Conservation (phyloP, 2,888 invertebrate genomes). For the Caenorhabditis zanzibari region DNA sequence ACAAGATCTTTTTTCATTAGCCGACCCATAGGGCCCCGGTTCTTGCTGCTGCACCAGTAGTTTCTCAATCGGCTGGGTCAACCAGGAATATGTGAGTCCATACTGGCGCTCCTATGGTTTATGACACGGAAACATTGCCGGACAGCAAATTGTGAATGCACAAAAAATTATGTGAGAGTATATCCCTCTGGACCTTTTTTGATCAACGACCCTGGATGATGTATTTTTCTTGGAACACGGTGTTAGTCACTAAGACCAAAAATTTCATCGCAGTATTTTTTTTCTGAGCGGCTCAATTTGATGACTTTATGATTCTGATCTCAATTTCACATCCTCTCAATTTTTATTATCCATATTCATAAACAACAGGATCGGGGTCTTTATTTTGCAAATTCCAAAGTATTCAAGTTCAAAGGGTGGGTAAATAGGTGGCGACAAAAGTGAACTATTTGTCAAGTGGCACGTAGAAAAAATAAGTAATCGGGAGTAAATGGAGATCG, state of each 20-base stretch:
- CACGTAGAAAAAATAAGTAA: slow-evolving; percentile 24
- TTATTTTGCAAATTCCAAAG: slow-evolving; percentile 50
- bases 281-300: slow-evolving; percentile 6
- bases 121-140: slow-evolving; percentile 55
- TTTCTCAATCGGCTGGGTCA: slow-evolving; percentile 11
- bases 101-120: slow-evolving; percentile 33
- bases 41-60: slow-evolving; percentile 7
- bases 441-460: slow-evolving; percentile 58
- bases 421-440: slow-evolving; percentile 44
- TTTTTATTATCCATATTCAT: not conserved
- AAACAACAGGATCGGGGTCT: slow-evolving; percentile 53
- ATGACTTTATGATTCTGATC: not conserved
- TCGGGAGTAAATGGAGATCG: slow-evolving; percentile 7
- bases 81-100: slow-evolving; percentile 8
- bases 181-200: slow-evolving; percentile 18
- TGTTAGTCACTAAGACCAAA: slow-evolving; percentile 10
- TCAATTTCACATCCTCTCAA: not conserved
- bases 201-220: slow-evolving; percentile 37
- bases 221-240: slow-evolving; percentile 6
- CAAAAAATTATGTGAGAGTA: slow-evolving; percentile 24
- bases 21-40: not conserved
- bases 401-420: slow-evolving; percentile 23
- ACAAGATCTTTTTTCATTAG: slow-evolving; percentile 39
- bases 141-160: slow-evolving; percentile 32
- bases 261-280: slow-evolving; percentile 55